These are phyloP conservation scores for Geophilus truncorum DNA, from an alignment of 2,888 invertebrate genomes.

Conservation along the genomic window DNA sequence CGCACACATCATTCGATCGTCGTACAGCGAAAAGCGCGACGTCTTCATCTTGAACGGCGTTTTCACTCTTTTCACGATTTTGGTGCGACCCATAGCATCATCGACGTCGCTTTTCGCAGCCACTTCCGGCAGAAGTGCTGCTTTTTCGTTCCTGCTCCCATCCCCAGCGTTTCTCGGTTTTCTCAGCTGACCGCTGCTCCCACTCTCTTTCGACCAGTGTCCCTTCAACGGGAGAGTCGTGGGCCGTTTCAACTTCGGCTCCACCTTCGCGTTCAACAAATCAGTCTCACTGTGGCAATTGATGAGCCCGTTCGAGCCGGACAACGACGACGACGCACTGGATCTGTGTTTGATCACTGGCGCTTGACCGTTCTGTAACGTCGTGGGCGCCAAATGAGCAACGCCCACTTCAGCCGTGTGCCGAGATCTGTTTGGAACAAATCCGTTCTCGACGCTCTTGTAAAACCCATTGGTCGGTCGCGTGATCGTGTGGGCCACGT, in stretches of 20 bases:
- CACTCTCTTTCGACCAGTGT: slow-evolving; percentile 37
- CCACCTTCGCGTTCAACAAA: not conserved
- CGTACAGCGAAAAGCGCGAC: slow-evolving; percentile 71
- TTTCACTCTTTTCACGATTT: slow-evolving; percentile 37
- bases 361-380: slow-evolving; percentile 35
- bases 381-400: slow-evolving; percentile 33
- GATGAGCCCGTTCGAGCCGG: not conserved
- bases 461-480: not conserved
- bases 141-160: not conserved
- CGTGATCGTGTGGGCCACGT: not conserved
- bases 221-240: slow-evolving; percentile 35
- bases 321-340: not conserved
- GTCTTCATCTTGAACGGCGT: slow-evolving; percentile 42
- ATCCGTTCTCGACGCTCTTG: slow-evolving; percentile 34
- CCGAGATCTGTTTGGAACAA: slow-evolving; percentile 25
- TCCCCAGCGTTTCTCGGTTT: slow-evolving; percentile 11
- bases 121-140: not conserved
- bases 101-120: not conserved
- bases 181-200: slow-evolving; percentile 37
- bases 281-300: slow-evolving; percentile 26
- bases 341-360: slow-evolving; percentile 35
- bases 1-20: slow-evolving; percentile 74
- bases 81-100: not conserved
- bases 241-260: slow-evolving; percentile 33
- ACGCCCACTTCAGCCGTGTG: slow-evolving; percentile 36